Evolutionary conservation across 2,113 vertebrate genomes (phyloP).

Genomic region (Stigmatopora argus): DNA sequence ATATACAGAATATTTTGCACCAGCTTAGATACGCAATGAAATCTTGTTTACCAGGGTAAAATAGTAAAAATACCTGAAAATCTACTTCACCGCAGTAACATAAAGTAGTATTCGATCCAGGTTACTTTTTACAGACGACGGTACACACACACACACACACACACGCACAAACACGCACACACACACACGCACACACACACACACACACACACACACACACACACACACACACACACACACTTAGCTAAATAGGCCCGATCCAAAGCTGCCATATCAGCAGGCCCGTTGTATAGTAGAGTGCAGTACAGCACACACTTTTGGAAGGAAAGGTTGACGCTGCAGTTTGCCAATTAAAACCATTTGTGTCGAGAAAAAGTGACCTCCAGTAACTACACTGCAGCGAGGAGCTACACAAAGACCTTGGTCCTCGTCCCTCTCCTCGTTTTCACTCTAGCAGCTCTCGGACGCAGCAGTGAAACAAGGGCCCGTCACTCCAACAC

Average conservation of each 20-base stretch:
- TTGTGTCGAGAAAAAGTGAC: constrained; percentile 35
- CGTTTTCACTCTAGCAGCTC: neutral
- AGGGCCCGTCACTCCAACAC: constrained; percentile 14
- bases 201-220: no score
- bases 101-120: no score
- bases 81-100: no score
- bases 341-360: constrained; percentile 57
- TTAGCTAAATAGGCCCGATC: constrained; percentile 46
- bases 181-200: no score
- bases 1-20: no score
- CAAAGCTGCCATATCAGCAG: constrained; percentile 57
- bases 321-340: constrained; percentile 53
- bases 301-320: constrained; percentile 23
- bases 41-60: no score
- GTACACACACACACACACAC: neutral
- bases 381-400: constrained; percentile 29
- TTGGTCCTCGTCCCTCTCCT: constrained; percentile 13
- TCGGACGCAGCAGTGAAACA: neutral
- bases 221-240: neutral
- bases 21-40: no score
- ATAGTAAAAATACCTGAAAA: no score
- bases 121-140: constrained; percentile 13
- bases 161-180: no score
- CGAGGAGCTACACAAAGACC: neutral
- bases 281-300: constrained; percentile 5